Conservation (phyloP, 2,113 vertebrate species). For the Sceloporus tristichus region DNA sequence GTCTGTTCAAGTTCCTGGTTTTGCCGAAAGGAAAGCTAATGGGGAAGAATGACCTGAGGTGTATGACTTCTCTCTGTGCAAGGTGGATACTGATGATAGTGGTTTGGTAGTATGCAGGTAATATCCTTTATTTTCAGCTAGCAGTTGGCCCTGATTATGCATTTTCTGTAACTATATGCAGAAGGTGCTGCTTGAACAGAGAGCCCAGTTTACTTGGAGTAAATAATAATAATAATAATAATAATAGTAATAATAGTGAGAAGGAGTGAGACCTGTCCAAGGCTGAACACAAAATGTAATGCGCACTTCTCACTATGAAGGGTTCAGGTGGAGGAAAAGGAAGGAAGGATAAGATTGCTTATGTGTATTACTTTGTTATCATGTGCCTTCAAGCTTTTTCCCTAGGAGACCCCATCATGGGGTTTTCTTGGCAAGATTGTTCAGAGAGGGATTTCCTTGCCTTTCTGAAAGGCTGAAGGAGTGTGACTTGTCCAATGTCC, state of each 20-base stretch:
- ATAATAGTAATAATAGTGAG: background rate
- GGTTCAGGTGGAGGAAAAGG: background rate
- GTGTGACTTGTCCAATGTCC: too few relatives aligned
- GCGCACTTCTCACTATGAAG: background rate
- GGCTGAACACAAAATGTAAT: background rate
- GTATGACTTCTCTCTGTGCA: background rate
- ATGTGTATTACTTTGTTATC: background rate
- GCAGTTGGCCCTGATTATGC: background rate
- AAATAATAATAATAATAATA: background rate
- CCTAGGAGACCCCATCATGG: too few relatives aligned
- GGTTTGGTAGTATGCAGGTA: background rate
- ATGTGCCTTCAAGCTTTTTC: too few relatives aligned
- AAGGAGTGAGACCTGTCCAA: background rate
- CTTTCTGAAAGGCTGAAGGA: too few relatives aligned
- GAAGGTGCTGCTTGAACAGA: background rate
- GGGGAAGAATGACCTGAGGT: fast-evolving
- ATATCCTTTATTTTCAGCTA: background rate
- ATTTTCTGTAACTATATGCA: background rate
- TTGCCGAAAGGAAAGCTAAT: background rate
- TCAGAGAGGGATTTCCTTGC: too few relatives aligned
- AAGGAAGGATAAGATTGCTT: background rate
- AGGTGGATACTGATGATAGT: background rate
- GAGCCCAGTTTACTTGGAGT: background rate
- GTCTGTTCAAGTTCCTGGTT: fast-evolving
- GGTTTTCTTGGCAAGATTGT: too few relatives aligned